Evolutionary conservation across 2,797 vertebrate species (phyloP).

Genomic region (Crenuchus spilurus): DNA sequence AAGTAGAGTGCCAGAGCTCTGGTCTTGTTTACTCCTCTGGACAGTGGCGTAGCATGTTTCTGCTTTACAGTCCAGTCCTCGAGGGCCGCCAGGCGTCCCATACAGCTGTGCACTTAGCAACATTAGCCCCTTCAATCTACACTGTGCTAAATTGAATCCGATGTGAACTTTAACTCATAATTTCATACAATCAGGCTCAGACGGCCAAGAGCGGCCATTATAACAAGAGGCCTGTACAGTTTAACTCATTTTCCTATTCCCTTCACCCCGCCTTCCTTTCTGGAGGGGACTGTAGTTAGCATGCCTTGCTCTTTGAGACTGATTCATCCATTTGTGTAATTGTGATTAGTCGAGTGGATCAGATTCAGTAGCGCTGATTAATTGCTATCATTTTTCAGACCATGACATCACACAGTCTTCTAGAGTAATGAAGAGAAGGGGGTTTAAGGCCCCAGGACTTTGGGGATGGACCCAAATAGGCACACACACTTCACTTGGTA

Average conservation of each 20-base stretch:
- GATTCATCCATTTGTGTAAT: conserved; percentile 69
- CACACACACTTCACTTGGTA: conserved; percentile 37
- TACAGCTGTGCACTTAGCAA: neutral
- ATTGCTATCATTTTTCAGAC: conserved; percentile 71
- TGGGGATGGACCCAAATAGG: conserved; percentile 35
- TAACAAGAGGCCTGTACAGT: conserved; percentile 55
- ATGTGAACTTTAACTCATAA: conserved; percentile 67
- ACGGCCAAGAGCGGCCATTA: conserved; percentile 64
- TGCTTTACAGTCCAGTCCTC: neutral
- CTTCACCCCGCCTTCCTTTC: conserved; percentile 2
- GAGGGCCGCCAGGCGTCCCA: neutral
- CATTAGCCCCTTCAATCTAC: conserved; percentile 42
- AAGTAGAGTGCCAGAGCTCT: neutral
- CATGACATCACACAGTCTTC: conserved; percentile 68
- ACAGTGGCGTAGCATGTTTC: neutral
- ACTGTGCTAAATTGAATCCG: conserved; percentile 62
- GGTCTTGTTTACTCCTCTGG: neutral
- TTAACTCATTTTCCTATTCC: conserved; percentile 55
- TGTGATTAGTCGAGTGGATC: conserved; percentile 70
- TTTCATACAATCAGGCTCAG: conserved; percentile 70
- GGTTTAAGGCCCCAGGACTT: conserved; percentile 33
- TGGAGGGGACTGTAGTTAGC: conserved; percentile 25
- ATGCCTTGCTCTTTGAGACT: conserved; percentile 10
- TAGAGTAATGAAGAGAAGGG: conserved; percentile 53
- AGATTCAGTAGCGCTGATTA: conserved; percentile 77